Evolutionary conservation across 1,140 invertebrate species (phyloP).

Genomic region (Cecropterus lyciades): DNA sequence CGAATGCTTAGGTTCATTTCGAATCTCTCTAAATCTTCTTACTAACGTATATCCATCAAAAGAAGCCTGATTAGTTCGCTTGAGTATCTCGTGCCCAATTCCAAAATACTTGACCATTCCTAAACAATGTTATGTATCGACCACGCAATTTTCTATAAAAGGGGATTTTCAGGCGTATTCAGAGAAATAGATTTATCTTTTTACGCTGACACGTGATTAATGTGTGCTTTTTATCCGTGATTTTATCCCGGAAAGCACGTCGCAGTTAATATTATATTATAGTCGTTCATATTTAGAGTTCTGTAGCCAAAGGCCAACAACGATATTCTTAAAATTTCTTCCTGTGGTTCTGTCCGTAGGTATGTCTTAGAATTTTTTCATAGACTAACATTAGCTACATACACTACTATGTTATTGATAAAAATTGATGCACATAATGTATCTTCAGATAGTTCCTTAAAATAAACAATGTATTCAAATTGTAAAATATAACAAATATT

Average conservation of each 20-base stretch:
- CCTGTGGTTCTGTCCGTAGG: too few relatives aligned
- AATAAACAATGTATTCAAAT: too few relatives aligned
- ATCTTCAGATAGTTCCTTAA: too few relatives aligned
- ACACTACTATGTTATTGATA: too few relatives aligned
- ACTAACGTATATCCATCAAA: slow-evolving; percentile 1
- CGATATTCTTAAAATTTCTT: too few relatives aligned
- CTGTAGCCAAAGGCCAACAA: too few relatives aligned
- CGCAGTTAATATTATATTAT: too few relatives aligned
- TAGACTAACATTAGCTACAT: too few relatives aligned
- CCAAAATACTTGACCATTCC: slow-evolving; percentile 4
- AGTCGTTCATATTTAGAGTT: too few relatives aligned
- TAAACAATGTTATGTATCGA: slow-evolving; percentile 5
- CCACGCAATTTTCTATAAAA: slow-evolving; percentile 13
- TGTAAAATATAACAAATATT: too few relatives aligned
- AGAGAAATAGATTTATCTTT: slow-evolving; percentile 14
- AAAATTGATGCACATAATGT: too few relatives aligned
- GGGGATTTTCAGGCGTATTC: slow-evolving; percentile 8
- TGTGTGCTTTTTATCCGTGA: slow-evolving; percentile 1
- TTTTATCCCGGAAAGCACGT: slow-evolving; percentile 18
- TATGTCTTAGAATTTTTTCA: too few relatives aligned
- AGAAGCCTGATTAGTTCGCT: slow-evolving; percentile 9
- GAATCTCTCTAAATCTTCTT: slow-evolving; percentile 1
- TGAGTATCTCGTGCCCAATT: neutral
- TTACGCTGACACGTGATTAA: slow-evolving; percentile 12
- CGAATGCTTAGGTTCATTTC: slow-evolving; percentile 3